Base-by-base conservation (phyloP, 2,888 invertebrate genomes). In the Drosophila nr. perissopoda region DNA sequence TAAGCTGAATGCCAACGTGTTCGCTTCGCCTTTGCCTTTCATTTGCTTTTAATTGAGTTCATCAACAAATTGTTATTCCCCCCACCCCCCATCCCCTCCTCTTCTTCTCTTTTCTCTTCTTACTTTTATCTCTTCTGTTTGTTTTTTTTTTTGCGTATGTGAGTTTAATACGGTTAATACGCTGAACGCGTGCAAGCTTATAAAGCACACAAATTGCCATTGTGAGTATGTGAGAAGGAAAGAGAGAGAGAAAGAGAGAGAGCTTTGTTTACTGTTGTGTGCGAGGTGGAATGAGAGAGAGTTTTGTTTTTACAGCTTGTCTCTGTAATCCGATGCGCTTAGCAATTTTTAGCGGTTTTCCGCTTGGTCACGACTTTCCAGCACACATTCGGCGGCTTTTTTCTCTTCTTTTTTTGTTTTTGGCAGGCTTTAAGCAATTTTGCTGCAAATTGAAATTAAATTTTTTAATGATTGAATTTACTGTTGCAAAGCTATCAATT, bases 291-390 rank as follows among this genome's bases (percentile, higher is more conserved):
- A 18, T 16, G 36, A 21, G 21, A 45, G 13, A 42, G 11, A 42
- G 45, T 53, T 29, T 65, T 73, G 65, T 61, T 34, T 33, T 38
- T 18, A 33, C 25, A 25, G 34, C 61, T 79, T 75, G 63, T 56
- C 60, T 29, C 36, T 67, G 81, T 84, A 84, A 84, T 89, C 84
- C 89, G 69, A 78, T 70, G 87, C 73, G 84, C 79, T 84, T 81
- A 79, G 74, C 71, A 72, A 79, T 72, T 67, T 79, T 70, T 54
- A 63, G 77, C 80, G 83, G 66, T 60, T 69, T 77, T 70, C 63
- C 83, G 54, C 77, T 67, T 75, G 79, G 64, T 71, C 62, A 72
- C 68, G 62, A 65, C 53, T 58, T 36, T 16, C 8, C 67, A 52
- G 48, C 54, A 53, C 59, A 62, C 42, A 51, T 25, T 45, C 45